Base-by-base conservation (phyloP, 2,797 vertebrate genomes). In the Phataginus tetradactyla region DNA sequence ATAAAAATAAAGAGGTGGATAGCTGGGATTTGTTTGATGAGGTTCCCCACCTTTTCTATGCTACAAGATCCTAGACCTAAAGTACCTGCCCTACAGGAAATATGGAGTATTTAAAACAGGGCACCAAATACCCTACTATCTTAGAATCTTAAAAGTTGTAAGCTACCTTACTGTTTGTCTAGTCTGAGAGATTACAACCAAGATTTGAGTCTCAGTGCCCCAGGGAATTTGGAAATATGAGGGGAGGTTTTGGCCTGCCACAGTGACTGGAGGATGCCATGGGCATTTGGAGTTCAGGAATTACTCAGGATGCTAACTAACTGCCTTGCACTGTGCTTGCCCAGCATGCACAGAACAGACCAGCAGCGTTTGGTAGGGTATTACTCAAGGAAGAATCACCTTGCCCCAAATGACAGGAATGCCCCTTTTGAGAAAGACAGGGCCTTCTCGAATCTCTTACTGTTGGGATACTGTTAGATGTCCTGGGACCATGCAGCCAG, bases 301-400 rank as follows among this genome's bases (percentile, higher is more conserved):
- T n/a, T 12, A 21, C 17, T 18, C 7, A 5, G 34, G 6, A 49
- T 27, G 17, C 18, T 27, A 27, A 89, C 64, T 27, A 27, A 89
- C 64, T 17, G 13, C 29, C 29, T 32, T 25, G 34, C 37, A 4
- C 15, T 8, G 32, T 14, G 7, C 20, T 1, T 17, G 37, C 18
- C 72, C 27, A 9, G 27, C 4, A 1, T 2, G 13, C 29, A 20
- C 15, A 29, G 12, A 68, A 55, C 42, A 74, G 25, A 79, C 11
- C 4, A 2, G 5, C n/a, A 18, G 5, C 0, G 10, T 15, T n/a
- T 42, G 32, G 17, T 18, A 15, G 6, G 63, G 14, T n/a, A 21
- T 27, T 61, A 25, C 15, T 83, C 27, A 66, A 13, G 12, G 17
- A 86, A 83, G 79, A 90, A 53, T 29, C 14, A 0, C 68, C 57